Percentiles rank a stretch among this genome's conserved stretches.
Evolutionary conservation across 2,797 vertebrate species (phyloP).

Genomic region (Sebastes elongatus): DNA sequence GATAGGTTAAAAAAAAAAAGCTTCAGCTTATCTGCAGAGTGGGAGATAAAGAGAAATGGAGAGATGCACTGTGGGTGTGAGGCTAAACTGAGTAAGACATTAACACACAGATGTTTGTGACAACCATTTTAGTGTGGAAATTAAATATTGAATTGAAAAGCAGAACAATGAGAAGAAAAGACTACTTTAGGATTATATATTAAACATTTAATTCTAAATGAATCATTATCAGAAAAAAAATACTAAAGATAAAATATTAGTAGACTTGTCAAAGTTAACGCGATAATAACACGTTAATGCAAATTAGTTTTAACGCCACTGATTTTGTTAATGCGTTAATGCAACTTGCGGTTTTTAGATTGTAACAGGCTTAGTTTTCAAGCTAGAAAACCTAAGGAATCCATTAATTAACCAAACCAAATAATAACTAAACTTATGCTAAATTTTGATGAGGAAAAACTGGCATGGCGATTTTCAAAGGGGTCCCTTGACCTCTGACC

Average conservation of each 20-base stretch:
- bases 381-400: too few relatives aligned
- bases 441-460: too few relatives aligned
- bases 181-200: background rate
- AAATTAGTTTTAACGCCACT: too few relatives aligned
- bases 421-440: rapidly evolving
- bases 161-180: background rate
- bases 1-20: conserved; percentile 27
- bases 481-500: too few relatives aligned
- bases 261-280: too few relatives aligned
- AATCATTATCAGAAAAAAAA: background rate
- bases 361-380: too few relatives aligned
- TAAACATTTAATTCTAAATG: background rate
- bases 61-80: conserved; percentile 36
- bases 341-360: too few relatives aligned
- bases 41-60: conserved; percentile 26
- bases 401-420: too few relatives aligned
- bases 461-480: too few relatives aligned
- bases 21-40: conserved; percentile 46
- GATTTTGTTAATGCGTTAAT: too few relatives aligned
- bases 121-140: background rate
- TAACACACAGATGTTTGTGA: conserved; percentile 18
- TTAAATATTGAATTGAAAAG: background rate
- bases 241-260: background rate
- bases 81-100: background rate
- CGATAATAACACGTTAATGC: too few relatives aligned